A percentile compares a stretch with the other conserved stretches of the same genome.
Conservation (phyloP, 2,113 vertebrate genomes). For the Ivindomyrus marchei region DNA sequence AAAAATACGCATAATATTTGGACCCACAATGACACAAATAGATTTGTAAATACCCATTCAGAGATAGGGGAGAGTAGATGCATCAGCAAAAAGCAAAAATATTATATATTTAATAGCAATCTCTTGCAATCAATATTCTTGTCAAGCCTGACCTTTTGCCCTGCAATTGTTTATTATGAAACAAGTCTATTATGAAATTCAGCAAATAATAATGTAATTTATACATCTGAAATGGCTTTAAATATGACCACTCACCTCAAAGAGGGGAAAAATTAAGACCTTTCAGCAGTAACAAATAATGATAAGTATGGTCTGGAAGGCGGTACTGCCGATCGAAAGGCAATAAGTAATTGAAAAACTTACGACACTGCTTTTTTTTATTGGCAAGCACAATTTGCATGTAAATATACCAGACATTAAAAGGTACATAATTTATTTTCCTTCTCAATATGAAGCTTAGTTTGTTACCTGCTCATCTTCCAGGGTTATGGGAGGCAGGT, state of each 20-base stretch:
- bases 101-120: neutral
- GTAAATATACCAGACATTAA: neutral
- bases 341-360: neutral
- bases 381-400: neutral
- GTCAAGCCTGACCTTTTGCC: neutral
- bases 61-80: neutral
- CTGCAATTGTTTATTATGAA: neutral
- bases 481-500: neutral
- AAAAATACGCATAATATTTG: neutral
- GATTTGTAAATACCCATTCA: neutral
- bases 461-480: neutral
- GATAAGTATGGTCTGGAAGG: neutral
- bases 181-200: neutral
- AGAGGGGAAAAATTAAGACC: neutral
- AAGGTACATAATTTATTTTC: neutral
- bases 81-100: neutral
- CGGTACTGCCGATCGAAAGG: neutral
- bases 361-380: neutral
- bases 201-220: neutral
- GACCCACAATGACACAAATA: neutral
- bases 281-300: neutral
- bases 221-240: neutral
- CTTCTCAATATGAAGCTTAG: neutral
- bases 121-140: neutral
- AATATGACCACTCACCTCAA: neutral